These are phyloP conservation scores for Microplitis manilae DNA, from an alignment of 2,888 invertebrate genomes.

Conservation along the genomic window DNA sequence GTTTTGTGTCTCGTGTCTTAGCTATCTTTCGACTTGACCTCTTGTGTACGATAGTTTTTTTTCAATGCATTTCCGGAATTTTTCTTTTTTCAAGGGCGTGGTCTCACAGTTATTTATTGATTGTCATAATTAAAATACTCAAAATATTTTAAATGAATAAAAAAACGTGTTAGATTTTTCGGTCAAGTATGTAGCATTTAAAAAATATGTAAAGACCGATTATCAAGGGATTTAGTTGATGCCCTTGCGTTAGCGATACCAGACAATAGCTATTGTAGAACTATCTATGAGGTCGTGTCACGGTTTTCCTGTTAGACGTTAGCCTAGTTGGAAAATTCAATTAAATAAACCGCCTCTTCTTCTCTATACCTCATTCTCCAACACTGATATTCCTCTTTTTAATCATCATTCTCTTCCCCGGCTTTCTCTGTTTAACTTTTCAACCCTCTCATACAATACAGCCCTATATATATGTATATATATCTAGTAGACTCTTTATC, in stretches of 20 bases:
- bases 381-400: not conserved
- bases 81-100: not conserved
- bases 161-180: not conserved
- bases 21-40: not conserved
- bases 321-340: conserved; percentile 64
- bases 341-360: conserved; percentile 58
- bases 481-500: not conserved
- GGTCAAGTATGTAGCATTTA: not conserved
- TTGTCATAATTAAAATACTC: not conserved
- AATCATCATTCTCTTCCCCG: not conserved
- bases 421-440: conserved; percentile 2
- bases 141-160: not conserved
- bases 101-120: not conserved
- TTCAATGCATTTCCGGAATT: not conserved
- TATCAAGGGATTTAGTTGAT: conserved; percentile 12
- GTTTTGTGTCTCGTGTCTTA: not conserved
- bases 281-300: conserved; percentile 47
- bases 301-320: conserved; percentile 59
- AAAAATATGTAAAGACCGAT: conserved; percentile 13
- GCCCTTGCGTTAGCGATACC: conserved; percentile 27
- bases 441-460: not conserved
- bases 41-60: not conserved
- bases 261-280: conserved; percentile 48
- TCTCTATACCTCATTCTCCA: not conserved
- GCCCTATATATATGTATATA: not conserved